These are phyloP conservation scores for Rhopalosiphum maidis DNA, from an alignment of 1,140 invertebrate species.

Conservation along the genomic window DNA sequence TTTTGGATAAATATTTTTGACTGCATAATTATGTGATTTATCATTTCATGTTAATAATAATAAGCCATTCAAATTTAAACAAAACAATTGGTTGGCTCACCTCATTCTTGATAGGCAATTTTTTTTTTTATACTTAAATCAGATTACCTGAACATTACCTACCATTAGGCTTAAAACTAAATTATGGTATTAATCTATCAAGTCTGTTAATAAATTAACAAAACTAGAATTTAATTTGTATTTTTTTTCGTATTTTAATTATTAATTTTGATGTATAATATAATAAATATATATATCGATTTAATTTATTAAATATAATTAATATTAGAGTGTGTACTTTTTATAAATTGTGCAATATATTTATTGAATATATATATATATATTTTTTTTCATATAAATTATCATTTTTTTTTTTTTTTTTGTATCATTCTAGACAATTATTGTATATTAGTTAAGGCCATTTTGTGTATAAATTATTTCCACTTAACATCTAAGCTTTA, in stretches of 20 bases:
- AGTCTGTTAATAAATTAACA: constrained; percentile 53
- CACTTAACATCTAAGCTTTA: constrained; percentile 38
- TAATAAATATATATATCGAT: not conserved
- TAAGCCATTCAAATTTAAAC: constrained; percentile 40
- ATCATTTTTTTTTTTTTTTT: constrained; percentile 1
- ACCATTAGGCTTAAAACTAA: constrained; percentile 54
- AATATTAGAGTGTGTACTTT: constrained; percentile 54
- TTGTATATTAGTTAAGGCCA: constrained; percentile 36
- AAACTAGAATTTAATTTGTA: constrained; percentile 44
- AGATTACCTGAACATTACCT: constrained; percentile 29
- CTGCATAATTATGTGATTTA: constrained; percentile 40
- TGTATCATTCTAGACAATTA: constrained; percentile 50
- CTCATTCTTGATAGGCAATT: not conserved
- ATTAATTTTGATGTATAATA: not conserved
- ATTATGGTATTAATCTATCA: constrained; percentile 42
- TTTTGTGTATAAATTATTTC: constrained; percentile 44
- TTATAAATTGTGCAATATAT: constrained; percentile 58
- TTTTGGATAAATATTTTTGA: constrained; percentile 45
- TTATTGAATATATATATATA: constrained; percentile 25
- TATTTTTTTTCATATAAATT: constrained; percentile 38
- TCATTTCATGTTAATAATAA: not conserved
- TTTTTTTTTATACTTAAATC: constrained; percentile 8
- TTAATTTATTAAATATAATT: constrained; percentile 48
- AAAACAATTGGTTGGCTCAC: constrained; percentile 11
- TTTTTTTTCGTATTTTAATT: constrained; percentile 27